Evolutionary conservation across 2,888 invertebrate species (phyloP).

Genomic region (Brachypterus glaber): DNA sequence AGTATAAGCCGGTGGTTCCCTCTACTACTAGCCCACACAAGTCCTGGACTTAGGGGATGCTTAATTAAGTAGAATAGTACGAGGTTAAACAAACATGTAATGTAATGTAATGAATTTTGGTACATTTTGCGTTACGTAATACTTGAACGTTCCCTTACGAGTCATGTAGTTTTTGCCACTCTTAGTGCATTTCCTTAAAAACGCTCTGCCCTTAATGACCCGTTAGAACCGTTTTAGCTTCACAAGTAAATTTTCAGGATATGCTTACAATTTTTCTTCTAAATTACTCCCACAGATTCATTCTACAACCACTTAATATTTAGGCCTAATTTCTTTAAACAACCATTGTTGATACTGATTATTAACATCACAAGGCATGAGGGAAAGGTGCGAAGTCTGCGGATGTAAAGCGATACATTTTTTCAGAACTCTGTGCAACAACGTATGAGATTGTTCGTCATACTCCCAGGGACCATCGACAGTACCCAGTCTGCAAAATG

Average conservation of each 20-base stretch:
- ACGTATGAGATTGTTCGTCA: conserved; percentile 62
- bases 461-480: conserved; percentile 95
- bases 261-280: conserved; percentile 33
- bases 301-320: conserved; percentile 41
- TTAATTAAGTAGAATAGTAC: too few species aligned
- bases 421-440: conserved; percentile 67
- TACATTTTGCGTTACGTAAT: too few species aligned
- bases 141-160: too few species aligned
- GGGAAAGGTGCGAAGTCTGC: conserved; percentile 62
- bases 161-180: too few species aligned
- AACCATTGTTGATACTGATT: conserved; percentile 86
- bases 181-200: too few species aligned
- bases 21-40: too few species aligned
- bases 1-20: too few species aligned
- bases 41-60: too few species aligned
- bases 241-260: conserved; percentile 31
- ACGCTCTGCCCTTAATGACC: conserved; percentile 20
- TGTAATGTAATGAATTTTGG: too few species aligned
- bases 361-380: conserved; percentile 75
- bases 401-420: conserved; percentile 81
- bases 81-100: too few species aligned
- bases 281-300: conserved; percentile 27
- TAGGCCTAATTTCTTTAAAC: conserved; percentile 64
- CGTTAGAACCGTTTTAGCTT: conserved; percentile 32
- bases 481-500: conserved; percentile 83